Conservation (phyloP, 2,888 invertebrate species). For the Mythimna lalbum region DNA sequence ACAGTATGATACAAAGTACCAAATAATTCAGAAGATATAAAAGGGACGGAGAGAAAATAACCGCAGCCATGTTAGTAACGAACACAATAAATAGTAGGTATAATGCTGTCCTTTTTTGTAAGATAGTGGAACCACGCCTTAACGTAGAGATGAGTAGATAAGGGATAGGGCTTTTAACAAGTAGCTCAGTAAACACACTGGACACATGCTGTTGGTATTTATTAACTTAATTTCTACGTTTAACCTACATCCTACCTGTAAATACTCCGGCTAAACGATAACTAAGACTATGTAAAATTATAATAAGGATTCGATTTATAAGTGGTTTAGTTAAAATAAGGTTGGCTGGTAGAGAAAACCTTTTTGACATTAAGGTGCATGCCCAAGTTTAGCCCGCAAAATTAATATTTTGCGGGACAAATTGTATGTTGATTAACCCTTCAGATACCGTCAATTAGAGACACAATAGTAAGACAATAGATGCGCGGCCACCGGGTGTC, state of each 20-base stretch:
- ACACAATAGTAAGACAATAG: too few relatives aligned
- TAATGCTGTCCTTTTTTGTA: neutral
- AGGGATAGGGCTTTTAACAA: slow-evolving; percentile 63
- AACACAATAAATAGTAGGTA: neutral
- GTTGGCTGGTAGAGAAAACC: too few relatives aligned
- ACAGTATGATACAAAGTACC: too few relatives aligned
- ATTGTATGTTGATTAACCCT: too few relatives aligned
- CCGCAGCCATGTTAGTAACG: neutral
- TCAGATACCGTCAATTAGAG: too few relatives aligned
- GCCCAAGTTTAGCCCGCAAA: too few relatives aligned
- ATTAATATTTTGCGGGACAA: too few relatives aligned
- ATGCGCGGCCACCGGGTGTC: too few relatives aligned
- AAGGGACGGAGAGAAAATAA: neutral
- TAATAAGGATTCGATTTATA: neutral
- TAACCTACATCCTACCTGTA: slow-evolving; percentile 6
- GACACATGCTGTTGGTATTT: slow-evolving; percentile 23
- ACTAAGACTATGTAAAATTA: neutral
- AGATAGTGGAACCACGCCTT: slow-evolving; percentile 27
- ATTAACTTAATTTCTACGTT: slow-evolving; percentile 22
- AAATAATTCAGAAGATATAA: neutral
- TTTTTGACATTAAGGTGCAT: neutral
- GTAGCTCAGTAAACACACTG: slow-evolving; percentile 43
- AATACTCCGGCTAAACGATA: neutral
- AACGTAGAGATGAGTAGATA: slow-evolving; percentile 49
- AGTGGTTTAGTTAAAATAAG: neutral